A percentile compares a stretch with the other conserved stretches of the same genome.
These are phyloP conservation scores for Coturnix japonica DNA, from an alignment of 2,113 vertebrate genomes.

Conservation along the genomic window DNA sequence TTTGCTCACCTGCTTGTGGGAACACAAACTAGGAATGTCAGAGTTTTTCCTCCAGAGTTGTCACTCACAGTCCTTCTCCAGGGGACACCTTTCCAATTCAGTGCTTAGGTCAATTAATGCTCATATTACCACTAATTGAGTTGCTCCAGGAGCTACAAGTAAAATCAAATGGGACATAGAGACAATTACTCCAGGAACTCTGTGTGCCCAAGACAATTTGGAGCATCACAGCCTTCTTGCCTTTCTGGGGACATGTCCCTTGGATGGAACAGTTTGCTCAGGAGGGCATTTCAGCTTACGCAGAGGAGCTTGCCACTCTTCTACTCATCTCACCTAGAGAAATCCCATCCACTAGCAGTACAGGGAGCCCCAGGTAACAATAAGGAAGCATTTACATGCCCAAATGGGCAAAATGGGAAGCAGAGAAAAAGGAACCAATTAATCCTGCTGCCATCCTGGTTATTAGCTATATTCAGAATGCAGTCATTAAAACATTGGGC, in stretches of 20 bases:
- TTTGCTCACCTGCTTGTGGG: conserved; percentile 42
- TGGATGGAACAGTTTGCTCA: background rate
- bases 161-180: conserved; percentile 30
- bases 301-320: background rate
- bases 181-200: background rate
- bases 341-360: background rate
- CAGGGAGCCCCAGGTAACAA: background rate
- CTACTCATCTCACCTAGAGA: background rate
- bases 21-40: conserved; percentile 36
- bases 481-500: conserved; percentile 39
- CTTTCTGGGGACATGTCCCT: background rate
- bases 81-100: conserved; percentile 20
- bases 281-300: background rate
- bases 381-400: background rate
- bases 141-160: background rate
- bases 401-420: conserved; percentile 41
- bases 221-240: background rate
- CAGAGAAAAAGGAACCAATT: background rate
- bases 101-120: conserved; percentile 45
- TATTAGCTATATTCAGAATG: conserved; percentile 40
- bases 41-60: conserved; percentile 11
- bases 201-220: conserved; percentile 6
- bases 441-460: conserved; percentile 29
- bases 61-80: background rate
- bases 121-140: conserved; percentile 31